Percentiles rank a stretch among this genome's conserved stretches.
Evolutionary conservation across 2,888 invertebrate genomes (phyloP).

Genomic region (Neoitamus cyanurus): DNA sequence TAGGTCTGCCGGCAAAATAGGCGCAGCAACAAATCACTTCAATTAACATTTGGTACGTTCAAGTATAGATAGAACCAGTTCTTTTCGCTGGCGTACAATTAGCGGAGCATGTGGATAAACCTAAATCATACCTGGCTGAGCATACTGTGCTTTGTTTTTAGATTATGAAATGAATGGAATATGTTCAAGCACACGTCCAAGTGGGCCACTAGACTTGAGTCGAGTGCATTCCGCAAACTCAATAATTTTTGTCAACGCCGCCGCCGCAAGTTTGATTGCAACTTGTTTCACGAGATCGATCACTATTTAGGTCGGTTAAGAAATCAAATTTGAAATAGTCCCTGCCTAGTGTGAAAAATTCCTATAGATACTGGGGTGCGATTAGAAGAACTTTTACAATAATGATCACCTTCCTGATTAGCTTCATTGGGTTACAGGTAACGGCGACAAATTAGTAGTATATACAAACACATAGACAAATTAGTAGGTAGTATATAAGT

Average conservation of each 20-base stretch:
- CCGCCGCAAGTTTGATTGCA: no score
- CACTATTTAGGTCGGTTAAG: no score
- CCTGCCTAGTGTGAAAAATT: no score
- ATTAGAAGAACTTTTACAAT: no score
- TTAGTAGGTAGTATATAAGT: no score
- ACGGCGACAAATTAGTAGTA: no score
- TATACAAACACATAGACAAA: no score
- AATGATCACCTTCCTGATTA: no score
- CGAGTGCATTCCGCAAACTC: neutral
- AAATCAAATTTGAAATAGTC: no score
- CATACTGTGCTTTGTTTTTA: neutral
- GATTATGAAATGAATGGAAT: neutral
- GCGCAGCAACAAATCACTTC: constrained; percentile 14
- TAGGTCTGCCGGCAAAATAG: neutral
- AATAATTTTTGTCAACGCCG: neutral
- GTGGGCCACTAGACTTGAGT: neutral
- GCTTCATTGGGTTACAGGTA: no score
- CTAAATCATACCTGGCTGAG: neutral
- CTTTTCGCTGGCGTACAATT: neutral
- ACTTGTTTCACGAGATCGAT: no score
- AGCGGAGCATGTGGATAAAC: constrained; percentile 5
- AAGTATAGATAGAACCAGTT: constrained; percentile 8
- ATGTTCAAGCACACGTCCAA: neutral
- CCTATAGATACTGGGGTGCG: no score
- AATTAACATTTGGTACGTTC: neutral